Evolutionary conservation across 2,113 vertebrate genomes (phyloP), one percentile per base, ranked within the genome.

Genomic region (Epinephelus moara): DNA sequence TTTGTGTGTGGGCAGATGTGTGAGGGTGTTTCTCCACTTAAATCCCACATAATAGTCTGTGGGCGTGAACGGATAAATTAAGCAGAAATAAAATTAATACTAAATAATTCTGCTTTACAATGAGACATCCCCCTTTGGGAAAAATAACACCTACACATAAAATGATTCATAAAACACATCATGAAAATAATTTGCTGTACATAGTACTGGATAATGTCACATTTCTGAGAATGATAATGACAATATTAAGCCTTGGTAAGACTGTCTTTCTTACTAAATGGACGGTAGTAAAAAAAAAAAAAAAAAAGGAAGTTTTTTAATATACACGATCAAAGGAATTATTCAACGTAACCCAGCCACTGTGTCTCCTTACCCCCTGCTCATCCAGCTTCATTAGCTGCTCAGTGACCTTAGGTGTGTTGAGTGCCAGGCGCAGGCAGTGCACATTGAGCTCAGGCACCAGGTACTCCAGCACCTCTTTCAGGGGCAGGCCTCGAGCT

Each of bases 381-480:
- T 99, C 98, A 70, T 99, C 98, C 89, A 99, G 95, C 73, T 99
- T 99, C 97, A 99, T 98, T 85, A 99, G 97, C 80, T 99, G 98
- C 67, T 99, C 98, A 0, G 98, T 99, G 91, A 99, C 98, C 89
- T 99, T 99, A 0, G 98, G 98, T 1, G 98, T 99, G 94, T 99
- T 99, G 91, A 99, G 98, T 59, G 98, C 98, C 91, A 99, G 92
- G 5, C 98, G 95, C 27, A 99, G 93, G 89, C 98, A 99, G 92
- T 99, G 98, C 23, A 96, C 96, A 3, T 97, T 99, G 81, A 99
- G 95, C 92, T 99, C 98, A 0, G 98, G 98, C 80, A 99, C 94
- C 6, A 99, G 96, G 17, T 98, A 97, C 70, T 99, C 98, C 81
- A 99, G 92, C 47, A 99, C 98, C 92, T 99, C 98, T 89, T 99